phyloP scores from a whole-genome alignment of 2,797 vertebrate species.

The Neosilurus mollespiculum region DNA sequence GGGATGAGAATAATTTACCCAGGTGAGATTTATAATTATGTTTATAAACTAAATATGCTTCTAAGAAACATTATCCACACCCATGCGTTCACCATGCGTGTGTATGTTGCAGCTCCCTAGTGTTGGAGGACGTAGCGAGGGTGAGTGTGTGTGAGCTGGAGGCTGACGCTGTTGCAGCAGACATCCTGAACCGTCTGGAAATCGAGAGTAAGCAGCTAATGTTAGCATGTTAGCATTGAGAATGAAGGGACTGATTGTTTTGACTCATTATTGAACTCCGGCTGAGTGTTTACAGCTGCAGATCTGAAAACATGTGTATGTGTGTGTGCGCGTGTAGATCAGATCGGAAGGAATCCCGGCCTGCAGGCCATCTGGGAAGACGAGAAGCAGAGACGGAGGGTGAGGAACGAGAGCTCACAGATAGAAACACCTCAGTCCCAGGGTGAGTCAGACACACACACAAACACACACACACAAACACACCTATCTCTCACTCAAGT shows the following conservation, averaged over 20 bases:
- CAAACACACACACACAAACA: constrained; percentile 6
- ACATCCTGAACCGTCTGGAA: constrained; percentile 93
- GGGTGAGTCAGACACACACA: constrained; percentile 72
- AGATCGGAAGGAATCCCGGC: constrained; percentile 91
- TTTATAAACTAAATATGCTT: not conserved
- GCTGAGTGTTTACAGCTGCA: not conserved
- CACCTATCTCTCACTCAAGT: not conserved
- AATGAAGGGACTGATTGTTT: not conserved
- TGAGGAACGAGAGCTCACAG: constrained; percentile 84
- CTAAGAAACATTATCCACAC: not conserved
- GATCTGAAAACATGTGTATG: not conserved
- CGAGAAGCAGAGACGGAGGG: constrained; percentile 89
- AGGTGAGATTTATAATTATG: constrained; percentile 74
- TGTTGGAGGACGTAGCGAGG: constrained; percentile 84
- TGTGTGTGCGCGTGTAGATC: constrained; percentile 74
- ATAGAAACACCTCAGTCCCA: constrained; percentile 85
- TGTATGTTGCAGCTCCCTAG: constrained; percentile 80
- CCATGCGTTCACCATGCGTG: not conserved
- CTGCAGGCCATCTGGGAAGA: constrained; percentile 98
- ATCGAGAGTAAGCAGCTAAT: constrained; percentile 82
- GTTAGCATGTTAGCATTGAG: not conserved
- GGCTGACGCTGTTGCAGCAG: constrained; percentile 93
- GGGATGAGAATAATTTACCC: constrained; percentile 88
- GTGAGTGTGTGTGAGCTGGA: constrained; percentile 97
- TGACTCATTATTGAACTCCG: not conserved